Evolutionary conservation across 2,113 vertebrate genomes (phyloP).

Genomic region (Donacobius atricapilla): DNA sequence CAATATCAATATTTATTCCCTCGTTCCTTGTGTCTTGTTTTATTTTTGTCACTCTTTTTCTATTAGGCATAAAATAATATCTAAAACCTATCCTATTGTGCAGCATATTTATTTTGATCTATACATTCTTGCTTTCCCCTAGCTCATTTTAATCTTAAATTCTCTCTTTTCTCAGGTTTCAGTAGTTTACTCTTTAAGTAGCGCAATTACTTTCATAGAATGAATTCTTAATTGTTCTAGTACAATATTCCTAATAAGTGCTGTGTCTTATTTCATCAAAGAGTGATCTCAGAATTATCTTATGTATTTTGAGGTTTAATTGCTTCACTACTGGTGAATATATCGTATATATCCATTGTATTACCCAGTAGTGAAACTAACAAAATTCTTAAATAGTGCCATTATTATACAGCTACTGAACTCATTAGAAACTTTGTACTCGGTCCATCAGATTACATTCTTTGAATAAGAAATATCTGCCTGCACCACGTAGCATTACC

Average conservation of each 20-base stretch:
- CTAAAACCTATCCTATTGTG: neutral
- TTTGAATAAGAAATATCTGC: neutral
- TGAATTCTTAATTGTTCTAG: neutral
- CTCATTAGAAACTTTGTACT: neutral
- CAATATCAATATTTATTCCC: conserved; percentile 53
- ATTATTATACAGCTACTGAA: neutral
- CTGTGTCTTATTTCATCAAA: neutral
- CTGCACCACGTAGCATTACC: neutral
- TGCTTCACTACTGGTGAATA: neutral
- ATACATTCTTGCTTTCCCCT: neutral
- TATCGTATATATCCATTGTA: neutral
- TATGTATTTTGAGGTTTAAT: neutral
- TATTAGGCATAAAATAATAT: neutral
- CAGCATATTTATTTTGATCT: neutral
- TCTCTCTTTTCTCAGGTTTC: neutral
- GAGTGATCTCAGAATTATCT: neutral
- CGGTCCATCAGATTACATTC: neutral
- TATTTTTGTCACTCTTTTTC: neutral
- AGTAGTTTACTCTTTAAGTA: neutral
- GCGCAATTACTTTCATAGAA: neutral
- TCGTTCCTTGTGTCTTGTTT: neutral
- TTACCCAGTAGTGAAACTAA: neutral
- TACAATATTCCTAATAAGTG: neutral
- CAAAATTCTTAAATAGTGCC: neutral
- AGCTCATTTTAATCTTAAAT: neutral